Evolutionary conservation across 2,888 invertebrate species (phyloP).

Genomic region (Drosophila tanythrix): DNA sequence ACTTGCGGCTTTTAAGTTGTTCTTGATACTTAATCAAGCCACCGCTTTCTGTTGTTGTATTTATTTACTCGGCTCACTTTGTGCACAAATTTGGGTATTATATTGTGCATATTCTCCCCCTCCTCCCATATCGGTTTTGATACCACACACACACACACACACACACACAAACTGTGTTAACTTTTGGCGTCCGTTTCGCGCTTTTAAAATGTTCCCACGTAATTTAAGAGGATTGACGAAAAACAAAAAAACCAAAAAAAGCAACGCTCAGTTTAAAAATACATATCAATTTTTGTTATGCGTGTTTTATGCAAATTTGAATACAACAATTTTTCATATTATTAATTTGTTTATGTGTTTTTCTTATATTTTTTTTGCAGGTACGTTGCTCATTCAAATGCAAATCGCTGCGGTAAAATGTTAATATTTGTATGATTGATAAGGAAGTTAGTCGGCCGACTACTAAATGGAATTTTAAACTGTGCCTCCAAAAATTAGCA

Average conservation of each 20-base stretch:
- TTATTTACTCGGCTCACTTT: slow-evolving; percentile 16
- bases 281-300: slow-evolving; percentile 3
- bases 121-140: slow-evolving; percentile 51
- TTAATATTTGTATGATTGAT: slow-evolving; percentile 63
- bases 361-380: slow-evolving; percentile 36
- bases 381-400: slow-evolving; percentile 58
- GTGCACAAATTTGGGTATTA: slow-evolving; percentile 3
- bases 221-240: slow-evolving; percentile 31
- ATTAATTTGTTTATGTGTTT: slow-evolving; percentile 34
- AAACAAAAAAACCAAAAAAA: not conserved
- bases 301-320: slow-evolving; percentile 51
- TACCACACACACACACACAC: slow-evolving; percentile 6
- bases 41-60: slow-evolving; percentile 6
- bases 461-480: slow-evolving; percentile 40
- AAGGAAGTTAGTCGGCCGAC: slow-evolving; percentile 55
- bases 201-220: slow-evolving; percentile 55
- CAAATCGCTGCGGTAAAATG: slow-evolving; percentile 39
- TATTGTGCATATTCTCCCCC: not conserved
- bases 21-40: slow-evolving; percentile 49
- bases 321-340: slow-evolving; percentile 40
- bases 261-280: slow-evolving; percentile 9
- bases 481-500: slow-evolving; percentile 14
- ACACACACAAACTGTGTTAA: slow-evolving; percentile 33
- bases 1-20: slow-evolving; percentile 66
- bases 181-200: slow-evolving; percentile 48